Conservation (phyloP, 1,140 invertebrate genomes). For the Pseudomyrmex gracilis region DNA sequence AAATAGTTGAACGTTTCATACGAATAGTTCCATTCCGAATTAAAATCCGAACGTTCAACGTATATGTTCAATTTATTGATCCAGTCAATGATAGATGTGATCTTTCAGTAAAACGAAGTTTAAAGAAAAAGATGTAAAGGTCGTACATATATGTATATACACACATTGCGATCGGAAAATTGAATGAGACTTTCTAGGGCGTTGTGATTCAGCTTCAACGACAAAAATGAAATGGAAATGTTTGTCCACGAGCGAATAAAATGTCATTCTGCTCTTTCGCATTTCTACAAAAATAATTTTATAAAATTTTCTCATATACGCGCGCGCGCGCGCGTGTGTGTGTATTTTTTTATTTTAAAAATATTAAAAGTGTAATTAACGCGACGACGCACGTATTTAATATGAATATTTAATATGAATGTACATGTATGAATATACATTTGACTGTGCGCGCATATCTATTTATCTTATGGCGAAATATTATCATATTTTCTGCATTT, state of each 20-base stretch:
- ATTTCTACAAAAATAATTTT: background rate
- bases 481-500: background rate
- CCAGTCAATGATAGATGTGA: conserved; percentile 30
- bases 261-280: background rate
- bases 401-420: conserved; percentile 4
- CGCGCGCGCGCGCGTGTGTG: no score
- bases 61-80: conserved; percentile 18
- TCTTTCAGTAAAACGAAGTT: conserved; percentile 41
- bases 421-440: background rate
- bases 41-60: background rate
- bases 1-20: no score
- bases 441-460: no score
- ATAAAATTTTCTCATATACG: background rate
- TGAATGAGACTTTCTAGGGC: conserved; percentile 19
- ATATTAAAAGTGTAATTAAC: background rate
- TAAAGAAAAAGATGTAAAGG: conserved; percentile 35
- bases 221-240: conserved; percentile 37
- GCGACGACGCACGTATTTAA: background rate
- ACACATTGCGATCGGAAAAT: conserved; percentile 32
- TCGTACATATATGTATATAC: background rate
- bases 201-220: conserved; percentile 18
- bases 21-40: background rate
- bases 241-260: conserved; percentile 38
- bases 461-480: no score
- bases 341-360: conserved; percentile 3